phyloP scores from a whole-genome alignment of 2,797 vertebrate species.

The Epinephelus coioides region DNA sequence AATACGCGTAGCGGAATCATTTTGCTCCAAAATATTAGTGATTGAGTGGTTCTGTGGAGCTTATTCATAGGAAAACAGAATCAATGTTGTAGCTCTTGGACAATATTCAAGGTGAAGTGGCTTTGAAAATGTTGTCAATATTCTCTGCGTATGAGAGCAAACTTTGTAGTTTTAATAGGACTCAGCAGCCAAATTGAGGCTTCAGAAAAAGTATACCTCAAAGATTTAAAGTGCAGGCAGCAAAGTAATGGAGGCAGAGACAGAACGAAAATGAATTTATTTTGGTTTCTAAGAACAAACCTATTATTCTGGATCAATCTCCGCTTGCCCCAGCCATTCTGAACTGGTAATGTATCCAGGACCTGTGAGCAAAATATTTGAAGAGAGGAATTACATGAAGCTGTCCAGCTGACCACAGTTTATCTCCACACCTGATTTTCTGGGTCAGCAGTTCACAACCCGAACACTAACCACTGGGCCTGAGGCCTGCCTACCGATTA shows the following conservation, averaged over 20 bases:
- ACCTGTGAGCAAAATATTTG: not conserved
- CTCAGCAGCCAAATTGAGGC: constrained; percentile 4
- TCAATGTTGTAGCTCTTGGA: constrained; percentile 19
- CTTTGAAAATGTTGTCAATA: constrained; percentile 29
- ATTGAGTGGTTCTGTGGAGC: not conserved
- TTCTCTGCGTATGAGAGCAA: constrained; percentile 11
- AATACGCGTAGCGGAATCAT: constrained; percentile 15
- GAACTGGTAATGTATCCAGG: not conserved
- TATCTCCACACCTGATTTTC: not conserved
- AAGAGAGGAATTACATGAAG: not conserved
- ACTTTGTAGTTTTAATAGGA: not conserved
- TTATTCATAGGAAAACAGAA: constrained; percentile 5
- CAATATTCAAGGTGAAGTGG: constrained; percentile 36
- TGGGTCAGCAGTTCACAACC: constrained; percentile 48
- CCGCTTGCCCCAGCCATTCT: not conserved
- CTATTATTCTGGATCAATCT: not conserved
- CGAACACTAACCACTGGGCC: constrained; percentile 12
- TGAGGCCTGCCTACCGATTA: constrained; percentile 21
- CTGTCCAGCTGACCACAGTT: constrained; percentile 1
- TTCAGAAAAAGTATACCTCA: not conserved
- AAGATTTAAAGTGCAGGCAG: not conserved
- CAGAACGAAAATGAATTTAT: not conserved
- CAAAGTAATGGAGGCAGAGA: not conserved
- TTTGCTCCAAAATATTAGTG: constrained; percentile 10
- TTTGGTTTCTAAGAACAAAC: not conserved